Percentiles rank a stretch among this genome's conserved stretches.
These are phyloP conservation scores for Plodia interpunctella DNA, from an alignment of 1,140 invertebrate species.

Conservation along the genomic window DNA sequence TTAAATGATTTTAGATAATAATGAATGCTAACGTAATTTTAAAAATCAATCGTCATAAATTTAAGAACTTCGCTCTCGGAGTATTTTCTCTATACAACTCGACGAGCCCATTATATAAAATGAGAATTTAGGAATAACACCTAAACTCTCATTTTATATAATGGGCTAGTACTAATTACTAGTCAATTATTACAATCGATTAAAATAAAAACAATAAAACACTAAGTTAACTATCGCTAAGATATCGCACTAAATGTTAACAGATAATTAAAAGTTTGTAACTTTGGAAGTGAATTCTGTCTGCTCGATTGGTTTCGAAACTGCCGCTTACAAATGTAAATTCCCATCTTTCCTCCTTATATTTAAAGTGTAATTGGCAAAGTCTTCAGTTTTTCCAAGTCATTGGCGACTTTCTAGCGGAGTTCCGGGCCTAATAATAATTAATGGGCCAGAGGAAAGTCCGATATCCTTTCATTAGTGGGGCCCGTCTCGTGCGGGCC, in stretches of 20 bases:
- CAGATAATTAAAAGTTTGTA: background rate
- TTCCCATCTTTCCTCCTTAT: constrained; percentile 24
- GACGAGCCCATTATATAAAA: too few relatives aligned
- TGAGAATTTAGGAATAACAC: too few relatives aligned
- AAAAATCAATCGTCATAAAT: too few relatives aligned
- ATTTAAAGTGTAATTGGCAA: constrained; percentile 52
- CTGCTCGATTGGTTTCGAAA: background rate
- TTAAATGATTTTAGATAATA: too few relatives aligned
- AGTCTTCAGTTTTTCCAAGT: constrained; percentile 57
- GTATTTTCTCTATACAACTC: too few relatives aligned
- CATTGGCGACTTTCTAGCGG: constrained; percentile 46
- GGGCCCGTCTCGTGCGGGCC: constrained; percentile 33
- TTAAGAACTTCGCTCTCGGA: too few relatives aligned
- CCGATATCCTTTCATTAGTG: constrained; percentile 73
- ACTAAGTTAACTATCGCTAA: too few relatives aligned
- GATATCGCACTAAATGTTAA: background rate
- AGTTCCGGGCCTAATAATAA: constrained; percentile 69
- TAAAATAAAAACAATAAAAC: too few relatives aligned
- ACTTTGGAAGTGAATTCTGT: background rate
- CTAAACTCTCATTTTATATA: too few relatives aligned
- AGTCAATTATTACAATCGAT: too few relatives aligned
- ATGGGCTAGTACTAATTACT: too few relatives aligned
- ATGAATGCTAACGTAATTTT: too few relatives aligned
- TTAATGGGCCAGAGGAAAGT: constrained; percentile 65
- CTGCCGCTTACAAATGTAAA: constrained; percentile 19